Conservation (phyloP, 2,888 invertebrate genomes). For the Blastobasis adustella region DNA sequence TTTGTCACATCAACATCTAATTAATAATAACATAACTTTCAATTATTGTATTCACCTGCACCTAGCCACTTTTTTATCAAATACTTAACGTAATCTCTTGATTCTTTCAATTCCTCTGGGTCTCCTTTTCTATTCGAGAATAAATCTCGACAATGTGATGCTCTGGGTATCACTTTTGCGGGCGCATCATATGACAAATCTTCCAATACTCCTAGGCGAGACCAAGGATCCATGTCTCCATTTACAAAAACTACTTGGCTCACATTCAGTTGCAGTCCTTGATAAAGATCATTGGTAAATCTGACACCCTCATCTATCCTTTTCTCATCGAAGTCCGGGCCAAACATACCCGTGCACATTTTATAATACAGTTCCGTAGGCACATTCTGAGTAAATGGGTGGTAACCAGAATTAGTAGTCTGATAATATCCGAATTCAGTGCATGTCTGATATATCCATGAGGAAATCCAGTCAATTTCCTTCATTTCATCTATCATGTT, state of each 20-base stretch:
- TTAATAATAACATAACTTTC: no score
- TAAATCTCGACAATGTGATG: constrained; percentile 52
- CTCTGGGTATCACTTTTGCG: constrained; percentile 40
- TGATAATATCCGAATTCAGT: constrained; percentile 85
- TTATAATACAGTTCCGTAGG: constrained; percentile 52
- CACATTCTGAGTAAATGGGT: constrained; percentile 73
- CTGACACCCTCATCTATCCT: constrained; percentile 45
- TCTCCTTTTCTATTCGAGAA: constrained; percentile 36
- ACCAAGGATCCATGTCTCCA: constrained; percentile 77
- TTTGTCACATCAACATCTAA: no score
- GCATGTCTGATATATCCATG: constrained; percentile 85
- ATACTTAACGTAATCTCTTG: constrained; percentile 43
- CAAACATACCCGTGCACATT: constrained; percentile 56
- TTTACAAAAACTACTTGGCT: constrained; percentile 74
- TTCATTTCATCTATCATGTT: constrained; percentile 33
- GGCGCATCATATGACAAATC: constrained; percentile 54
- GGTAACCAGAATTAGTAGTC: constrained; percentile 70
- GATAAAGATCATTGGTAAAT: constrained; percentile 65
- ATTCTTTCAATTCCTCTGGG: constrained; percentile 48
- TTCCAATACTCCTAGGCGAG: constrained; percentile 62
- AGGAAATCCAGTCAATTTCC: constrained; percentile 26
- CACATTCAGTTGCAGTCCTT: constrained; percentile 59
- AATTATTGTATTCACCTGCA: constrained; percentile 22
- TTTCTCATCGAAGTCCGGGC: constrained; percentile 43
- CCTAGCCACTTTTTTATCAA: constrained; percentile 56